Conservation (phyloP, 2,888 invertebrate species). For the Nemoura dubitans region DNA sequence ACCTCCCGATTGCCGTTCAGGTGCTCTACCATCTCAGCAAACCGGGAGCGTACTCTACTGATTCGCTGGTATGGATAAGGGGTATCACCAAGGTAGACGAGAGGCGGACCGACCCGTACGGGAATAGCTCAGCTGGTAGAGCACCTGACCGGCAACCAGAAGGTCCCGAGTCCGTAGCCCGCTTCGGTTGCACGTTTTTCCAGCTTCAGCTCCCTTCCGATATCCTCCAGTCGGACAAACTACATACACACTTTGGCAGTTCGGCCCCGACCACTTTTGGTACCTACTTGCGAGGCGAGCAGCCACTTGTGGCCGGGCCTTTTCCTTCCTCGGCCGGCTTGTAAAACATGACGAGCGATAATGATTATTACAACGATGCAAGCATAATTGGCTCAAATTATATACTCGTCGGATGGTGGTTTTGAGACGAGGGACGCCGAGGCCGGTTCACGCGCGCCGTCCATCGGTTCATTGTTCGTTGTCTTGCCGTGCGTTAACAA, state of each 20-base stretch:
- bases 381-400: slow-evolving; percentile 48
- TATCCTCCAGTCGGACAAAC: no score
- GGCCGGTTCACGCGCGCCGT: neutral
- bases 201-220: no score
- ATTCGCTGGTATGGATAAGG: no score
- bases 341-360: slow-evolving; percentile 36
- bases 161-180: no score
- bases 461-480: neutral
- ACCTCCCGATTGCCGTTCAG: no score
- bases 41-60: no score
- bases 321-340: neutral
- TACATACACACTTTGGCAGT: neutral
- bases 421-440: neutral
- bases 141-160: no score
- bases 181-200: no score
- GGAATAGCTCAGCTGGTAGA: no score
- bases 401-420: slow-evolving; percentile 36
- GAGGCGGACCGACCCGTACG: no score
- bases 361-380: slow-evolving; percentile 47
- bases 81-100: no score
- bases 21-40: no score
- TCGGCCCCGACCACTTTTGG: neutral
- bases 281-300: neutral
- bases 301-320: neutral
- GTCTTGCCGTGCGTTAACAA: neutral